These are phyloP conservation scores for Parthenolecanium corni DNA, from an alignment of 2,888 invertebrate species.

Conservation along the genomic window DNA sequence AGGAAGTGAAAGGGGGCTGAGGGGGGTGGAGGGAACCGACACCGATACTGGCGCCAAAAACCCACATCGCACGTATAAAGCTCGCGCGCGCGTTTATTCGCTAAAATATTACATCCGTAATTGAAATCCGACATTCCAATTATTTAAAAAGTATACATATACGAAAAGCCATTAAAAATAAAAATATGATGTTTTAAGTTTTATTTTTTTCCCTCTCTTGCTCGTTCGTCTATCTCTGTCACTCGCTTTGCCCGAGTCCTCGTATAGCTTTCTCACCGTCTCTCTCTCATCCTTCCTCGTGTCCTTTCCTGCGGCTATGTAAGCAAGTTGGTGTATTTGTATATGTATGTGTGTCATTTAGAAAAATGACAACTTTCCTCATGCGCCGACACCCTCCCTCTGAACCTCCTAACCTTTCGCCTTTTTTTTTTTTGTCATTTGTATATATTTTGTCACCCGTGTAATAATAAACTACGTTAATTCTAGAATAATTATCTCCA, in stretches of 20 bases:
- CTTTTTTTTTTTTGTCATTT: background rate
- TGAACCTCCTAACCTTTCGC: background rate
- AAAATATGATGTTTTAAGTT: constrained; percentile 17
- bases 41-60: constrained; percentile 13
- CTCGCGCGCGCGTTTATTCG: constrained; percentile 9
- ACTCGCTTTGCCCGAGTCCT: too few relatives aligned
- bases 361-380: constrained; percentile 15
- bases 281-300: background rate
- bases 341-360: constrained; percentile 2
- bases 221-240: too few relatives aligned
- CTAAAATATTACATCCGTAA: constrained; percentile 26
- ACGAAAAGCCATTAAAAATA: constrained; percentile 16
- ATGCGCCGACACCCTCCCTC: too few relatives aligned
- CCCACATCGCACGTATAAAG: background rate
- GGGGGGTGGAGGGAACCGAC: background rate
- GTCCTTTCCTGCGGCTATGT: background rate
- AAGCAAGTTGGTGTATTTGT: too few relatives aligned
- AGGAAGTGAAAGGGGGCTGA: background rate
- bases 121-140: constrained; percentile 25
- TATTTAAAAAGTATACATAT: too few relatives aligned
- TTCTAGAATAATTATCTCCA: constrained; percentile 21
- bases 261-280: background rate
- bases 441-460: constrained; percentile 18
- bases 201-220: too few relatives aligned
- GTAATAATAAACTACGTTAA: constrained; percentile 21